Evolutionary conservation across 2,113 vertebrate genomes (phyloP), one percentile per base, ranked within the genome.

Genomic region (Regulus satrapa): DNA sequence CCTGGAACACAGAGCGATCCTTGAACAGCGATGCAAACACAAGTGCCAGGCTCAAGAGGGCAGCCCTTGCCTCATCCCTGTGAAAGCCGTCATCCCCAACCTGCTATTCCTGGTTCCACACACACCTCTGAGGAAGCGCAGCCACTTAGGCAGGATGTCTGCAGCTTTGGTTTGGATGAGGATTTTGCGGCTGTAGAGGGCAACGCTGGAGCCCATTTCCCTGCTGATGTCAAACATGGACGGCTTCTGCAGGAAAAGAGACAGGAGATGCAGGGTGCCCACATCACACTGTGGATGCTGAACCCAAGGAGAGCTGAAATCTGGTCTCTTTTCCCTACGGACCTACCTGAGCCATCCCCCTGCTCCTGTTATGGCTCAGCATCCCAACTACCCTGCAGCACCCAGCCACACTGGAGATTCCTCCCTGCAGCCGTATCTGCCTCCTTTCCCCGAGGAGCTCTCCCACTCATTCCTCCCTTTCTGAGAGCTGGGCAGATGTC

Each of bases 221-320:
- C 99, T 98, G 98, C 99, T 99, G 95, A 99, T 98, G 5, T 99
- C 99, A 52, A 99, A 99, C 99, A 99, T 98, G 96, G 98, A 99
- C 2, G 99, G 99, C 81, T 99, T 99, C 99, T 99, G 98, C 68
- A 93, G 59, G 52, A 36, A 12, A 67, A 62, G 40, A 82, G 32
- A 89, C 48, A 38, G 20, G 66, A 59, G 32, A 45, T 26, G n/a
- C 56, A 78, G 66, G 4, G 19, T 16, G 11, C 69, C 24, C 61
- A 54, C 5, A 0, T 38, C 73, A 81, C 64, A 23, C 28, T 21
- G 45, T 34, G 40, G 14, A 16, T 9, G 23, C 31, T 51, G 46
- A 88, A 77, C 10, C 19, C 55, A 46, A 16, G 0, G 0, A 69
- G 66, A 82, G 18, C 24, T 18, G 40, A 55, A 45, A 59, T 40